These are phyloP conservation scores for Craniophora ligustri DNA, from an alignment of 2,888 invertebrate species.

Conservation along the genomic window DNA sequence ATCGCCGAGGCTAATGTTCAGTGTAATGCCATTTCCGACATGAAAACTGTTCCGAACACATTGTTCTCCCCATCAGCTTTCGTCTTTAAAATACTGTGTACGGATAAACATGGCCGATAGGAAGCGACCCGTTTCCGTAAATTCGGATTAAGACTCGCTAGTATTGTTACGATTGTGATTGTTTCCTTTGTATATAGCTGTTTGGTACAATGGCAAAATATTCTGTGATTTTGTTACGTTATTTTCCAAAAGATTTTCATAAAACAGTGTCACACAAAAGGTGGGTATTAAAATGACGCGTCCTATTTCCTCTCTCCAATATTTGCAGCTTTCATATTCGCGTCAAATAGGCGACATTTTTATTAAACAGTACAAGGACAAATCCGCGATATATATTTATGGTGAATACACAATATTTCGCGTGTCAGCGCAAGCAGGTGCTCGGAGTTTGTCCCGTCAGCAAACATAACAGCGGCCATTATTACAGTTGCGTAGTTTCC, in stretches of 20 bases:
- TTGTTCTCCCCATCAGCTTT: slow-evolving; percentile 67
- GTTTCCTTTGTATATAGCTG: slow-evolving; percentile 41
- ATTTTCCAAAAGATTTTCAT: slow-evolving; percentile 10
- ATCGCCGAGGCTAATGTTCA: slow-evolving; percentile 84
- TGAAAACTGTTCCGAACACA: slow-evolving; percentile 80
- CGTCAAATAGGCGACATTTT: slow-evolving; percentile 61
- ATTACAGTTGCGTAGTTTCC: slow-evolving; percentile 67
- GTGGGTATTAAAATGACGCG: slow-evolving; percentile 14
- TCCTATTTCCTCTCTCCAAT: slow-evolving; percentile 25
- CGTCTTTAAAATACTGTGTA: slow-evolving; percentile 68
- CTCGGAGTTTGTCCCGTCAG: slow-evolving; percentile 76
- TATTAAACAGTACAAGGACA: slow-evolving; percentile 67
- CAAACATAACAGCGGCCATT: slow-evolving; percentile 76
- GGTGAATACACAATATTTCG: slow-evolving; percentile 65
- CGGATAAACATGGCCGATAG: slow-evolving; percentile 60
- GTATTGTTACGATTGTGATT: slow-evolving; percentile 48
- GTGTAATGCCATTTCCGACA: slow-evolving; percentile 86
- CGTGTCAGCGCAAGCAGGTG: slow-evolving; percentile 78
- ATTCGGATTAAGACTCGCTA: slow-evolving; percentile 56
- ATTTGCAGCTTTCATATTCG: slow-evolving; percentile 37
- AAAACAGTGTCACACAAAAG: slow-evolving; percentile 11
- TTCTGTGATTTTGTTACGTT: slow-evolving; percentile 1
- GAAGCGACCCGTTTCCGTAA: slow-evolving; percentile 66
- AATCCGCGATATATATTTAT: slow-evolving; percentile 61
- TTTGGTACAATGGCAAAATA: slow-evolving; percentile 8